Base-by-base conservation (phyloP, 2,797 vertebrate species). In the Mionectes olivaceus region DNA sequence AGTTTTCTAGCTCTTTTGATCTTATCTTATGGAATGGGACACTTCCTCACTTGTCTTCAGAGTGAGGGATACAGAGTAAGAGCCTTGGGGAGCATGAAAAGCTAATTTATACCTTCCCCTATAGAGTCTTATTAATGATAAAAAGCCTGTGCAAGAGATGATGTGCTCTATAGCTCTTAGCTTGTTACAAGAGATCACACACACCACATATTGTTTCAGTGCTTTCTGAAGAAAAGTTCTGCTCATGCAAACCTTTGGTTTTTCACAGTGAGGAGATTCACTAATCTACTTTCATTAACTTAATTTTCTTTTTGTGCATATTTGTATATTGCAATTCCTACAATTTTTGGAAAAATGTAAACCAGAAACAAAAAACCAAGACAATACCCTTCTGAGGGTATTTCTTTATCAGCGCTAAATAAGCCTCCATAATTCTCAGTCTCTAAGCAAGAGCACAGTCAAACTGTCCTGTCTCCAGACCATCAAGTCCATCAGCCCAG, bases 401-500 rank as follows among this genome's bases (percentile, higher is more conserved):
- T 35, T 80, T 77, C 5, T 37, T 86, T 76, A 23, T 52, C 19
- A 24, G 11, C 32, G n/a, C 41, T 75, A 75, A 70, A 79, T 57
- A 63, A 75, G 11, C 10, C 19, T 61, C 23, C 14, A 7, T 28
- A 55, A 63, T 50, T 82, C 32, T 75, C 73, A 64, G 41, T 28
- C 30, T 77, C 88, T 98, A 99, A 46, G 98, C 98, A 83, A 99
- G 95, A 22, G 97, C 97, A 92, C 98, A 98, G 89, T 99, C 98
- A 89, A 99, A 99, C 94, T 99, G 98, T 68, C 98, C 98, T 96
- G 99, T 99, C 96, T 99, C 98, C 63, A 99, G 97, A 39, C 98
- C 98, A 22, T 98, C 98, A 2, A 98, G 98, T 63, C 98, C 98
- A 23, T 98, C 98, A 5, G 98, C 98, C 98, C 98, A 99, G 27